Evolutionary conservation across 64 coral and sea anemone species (phyloP).

Genomic region (Porites lutea): DNA sequence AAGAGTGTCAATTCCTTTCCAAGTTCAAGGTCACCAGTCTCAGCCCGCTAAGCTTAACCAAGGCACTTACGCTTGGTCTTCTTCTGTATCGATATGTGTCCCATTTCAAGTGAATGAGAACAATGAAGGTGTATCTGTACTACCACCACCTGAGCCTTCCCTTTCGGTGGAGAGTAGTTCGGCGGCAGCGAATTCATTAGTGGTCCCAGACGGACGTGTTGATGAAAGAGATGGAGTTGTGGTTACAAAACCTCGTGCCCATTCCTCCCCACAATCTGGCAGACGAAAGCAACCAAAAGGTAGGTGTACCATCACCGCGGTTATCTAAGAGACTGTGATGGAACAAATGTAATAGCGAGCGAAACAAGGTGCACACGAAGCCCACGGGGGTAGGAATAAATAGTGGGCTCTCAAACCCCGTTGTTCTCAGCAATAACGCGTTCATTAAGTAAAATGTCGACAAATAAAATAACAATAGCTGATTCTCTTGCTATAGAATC

Average conservation of each 20-base stretch:
- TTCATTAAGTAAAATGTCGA: too few relatives aligned
- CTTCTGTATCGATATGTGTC: constrained; percentile 65
- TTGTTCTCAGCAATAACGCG: too few relatives aligned
- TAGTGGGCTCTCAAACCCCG: too few relatives aligned
- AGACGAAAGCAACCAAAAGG: constrained; percentile 11
- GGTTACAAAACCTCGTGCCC: neutral
- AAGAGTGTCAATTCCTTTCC: constrained; percentile 67
- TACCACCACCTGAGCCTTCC: neutral
- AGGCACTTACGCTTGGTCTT: constrained; percentile 33
- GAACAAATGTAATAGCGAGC: too few relatives aligned
- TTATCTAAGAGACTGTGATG: too few relatives aligned
- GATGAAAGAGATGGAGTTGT: constrained; percentile 16
- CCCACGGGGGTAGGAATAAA: too few relatives aligned
- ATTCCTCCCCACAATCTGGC: neutral
- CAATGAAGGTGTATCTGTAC: constrained; percentile 12
- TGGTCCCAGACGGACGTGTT: neutral
- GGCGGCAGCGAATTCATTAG: neutral
- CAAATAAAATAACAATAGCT: too few relatives aligned
- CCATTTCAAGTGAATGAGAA: constrained; percentile 68
- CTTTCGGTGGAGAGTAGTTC: neutral
- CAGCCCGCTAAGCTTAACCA: neutral
- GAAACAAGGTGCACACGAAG: too few relatives aligned
- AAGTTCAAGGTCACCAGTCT: constrained; percentile 39
- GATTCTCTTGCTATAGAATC: too few relatives aligned
- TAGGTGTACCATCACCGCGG: neutral